A percentile compares a stretch with the other conserved stretches of the same genome.
Evolutionary conservation across 92 coral and sea anemone genomes (phyloP).

Genomic region (Umimayanthus kanabou): DNA sequence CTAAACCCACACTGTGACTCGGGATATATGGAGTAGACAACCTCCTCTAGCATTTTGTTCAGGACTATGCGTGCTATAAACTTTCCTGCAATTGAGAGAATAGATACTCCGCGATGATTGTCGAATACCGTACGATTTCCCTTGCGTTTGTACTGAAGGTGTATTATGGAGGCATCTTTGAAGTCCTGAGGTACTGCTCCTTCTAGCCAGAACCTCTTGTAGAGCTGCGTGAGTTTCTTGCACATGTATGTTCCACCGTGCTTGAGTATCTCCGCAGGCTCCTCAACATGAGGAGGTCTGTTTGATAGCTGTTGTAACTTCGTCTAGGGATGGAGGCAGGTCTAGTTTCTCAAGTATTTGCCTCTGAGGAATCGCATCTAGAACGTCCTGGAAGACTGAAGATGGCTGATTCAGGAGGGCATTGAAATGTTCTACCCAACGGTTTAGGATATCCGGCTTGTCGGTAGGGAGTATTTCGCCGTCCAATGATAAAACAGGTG

Average conservation of each 20-base stretch:
- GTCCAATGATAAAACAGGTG: no score
- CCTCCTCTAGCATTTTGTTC: not conserved
- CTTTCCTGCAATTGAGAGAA: not conserved
- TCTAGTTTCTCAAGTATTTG: not conserved
- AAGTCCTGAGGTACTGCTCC: no score
- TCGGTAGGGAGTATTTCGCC: not conserved
- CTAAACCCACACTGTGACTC: not conserved
- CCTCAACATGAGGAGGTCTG: not conserved
- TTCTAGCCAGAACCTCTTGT: no score
- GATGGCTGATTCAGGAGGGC: no score
- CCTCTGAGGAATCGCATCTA: slow-evolving; percentile 10
- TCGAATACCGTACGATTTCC: slow-evolving; percentile 12
- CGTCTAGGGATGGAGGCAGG: no score
- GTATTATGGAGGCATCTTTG: slow-evolving; percentile 5
- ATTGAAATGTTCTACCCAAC: not conserved
- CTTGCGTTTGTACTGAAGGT: slow-evolving; percentile 41
- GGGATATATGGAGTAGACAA: not conserved
- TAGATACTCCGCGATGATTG: not conserved
- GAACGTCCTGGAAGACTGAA: no score
- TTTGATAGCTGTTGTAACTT: no score
- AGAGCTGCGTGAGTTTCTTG: no score
- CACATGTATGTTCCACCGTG: not conserved
- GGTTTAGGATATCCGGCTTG: no score
- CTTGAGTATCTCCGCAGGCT: not conserved
- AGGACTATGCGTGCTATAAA: not conserved